Conservation (phyloP, 2,797 vertebrate genomes). For the Geotrypetes seraphini region DNA sequence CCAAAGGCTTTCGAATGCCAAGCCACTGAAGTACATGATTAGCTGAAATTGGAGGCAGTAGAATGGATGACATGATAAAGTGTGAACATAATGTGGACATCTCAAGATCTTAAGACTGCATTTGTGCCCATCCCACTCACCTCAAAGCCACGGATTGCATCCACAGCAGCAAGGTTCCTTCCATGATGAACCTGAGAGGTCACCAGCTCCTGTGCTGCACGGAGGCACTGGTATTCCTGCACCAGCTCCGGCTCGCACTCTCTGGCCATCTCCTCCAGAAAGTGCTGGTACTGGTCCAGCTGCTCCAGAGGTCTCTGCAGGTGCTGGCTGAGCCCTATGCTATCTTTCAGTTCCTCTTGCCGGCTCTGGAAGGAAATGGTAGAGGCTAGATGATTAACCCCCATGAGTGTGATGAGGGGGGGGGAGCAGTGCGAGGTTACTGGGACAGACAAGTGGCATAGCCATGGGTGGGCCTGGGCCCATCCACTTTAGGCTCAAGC, state of each 20-base stretch:
- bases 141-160: constrained; percentile 81
- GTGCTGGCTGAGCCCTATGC: constrained; percentile 56
- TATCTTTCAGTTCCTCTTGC: constrained; percentile 12
- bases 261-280: constrained; percentile 70
- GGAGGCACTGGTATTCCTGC: constrained; percentile 43
- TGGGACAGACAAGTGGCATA: too few relatives aligned
- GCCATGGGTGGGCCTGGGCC: too few relatives aligned
- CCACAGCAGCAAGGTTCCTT: constrained; percentile 75
- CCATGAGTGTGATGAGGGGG: not conserved
- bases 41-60: too few relatives aligned
- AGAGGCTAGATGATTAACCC: not conserved
- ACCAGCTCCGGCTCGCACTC: constrained; percentile 58
- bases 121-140: constrained; percentile 61
- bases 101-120: too few relatives aligned
- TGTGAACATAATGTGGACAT: too few relatives aligned
- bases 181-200: constrained; percentile 68
- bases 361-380: constrained; percentile 1
- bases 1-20: too few relatives aligned
- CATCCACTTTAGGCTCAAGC: too few relatives aligned
- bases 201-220: constrained; percentile 69
- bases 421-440: not conserved
- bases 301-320: constrained; percentile 68
- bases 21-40: too few relatives aligned
- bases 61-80: too few relatives aligned
- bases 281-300: constrained; percentile 67